These are phyloP conservation scores for Gymnodraco acuticeps DNA, from an alignment of 2,797 vertebrate species.

Conservation along the genomic window DNA sequence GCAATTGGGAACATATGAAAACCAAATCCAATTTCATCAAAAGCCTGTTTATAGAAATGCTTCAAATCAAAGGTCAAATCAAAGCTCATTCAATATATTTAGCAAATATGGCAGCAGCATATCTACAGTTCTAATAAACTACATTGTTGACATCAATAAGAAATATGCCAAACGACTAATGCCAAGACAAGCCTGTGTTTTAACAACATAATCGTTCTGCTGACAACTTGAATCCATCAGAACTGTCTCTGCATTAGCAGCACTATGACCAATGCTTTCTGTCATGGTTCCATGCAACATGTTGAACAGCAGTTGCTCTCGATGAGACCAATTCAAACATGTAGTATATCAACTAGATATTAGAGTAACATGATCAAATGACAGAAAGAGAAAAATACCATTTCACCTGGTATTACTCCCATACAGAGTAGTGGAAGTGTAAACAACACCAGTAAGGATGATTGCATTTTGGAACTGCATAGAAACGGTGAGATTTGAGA, in stretches of 20 bases:
- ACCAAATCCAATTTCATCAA: background rate
- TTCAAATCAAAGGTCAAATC: background rate
- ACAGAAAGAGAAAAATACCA: background rate
- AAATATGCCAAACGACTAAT: background rate
- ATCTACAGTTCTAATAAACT: background rate
- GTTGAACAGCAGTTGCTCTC: background rate
- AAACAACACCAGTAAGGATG: background rate
- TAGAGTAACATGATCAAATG: background rate
- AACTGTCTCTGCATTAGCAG: background rate
- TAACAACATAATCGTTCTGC: too few species aligned
- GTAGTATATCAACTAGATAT: background rate
- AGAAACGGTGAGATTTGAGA: background rate
- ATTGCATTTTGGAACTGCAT: background rate
- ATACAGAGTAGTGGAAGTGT: background rate
- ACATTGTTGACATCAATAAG: background rate
- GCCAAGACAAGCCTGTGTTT: background rate
- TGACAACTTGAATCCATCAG: conserved; percentile 2
- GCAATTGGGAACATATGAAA: background rate
- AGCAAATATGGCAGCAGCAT: background rate
- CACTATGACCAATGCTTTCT: background rate
- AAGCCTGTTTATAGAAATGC: background rate
- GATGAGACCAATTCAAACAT: background rate
- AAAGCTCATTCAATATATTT: background rate
- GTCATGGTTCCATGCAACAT: background rate
- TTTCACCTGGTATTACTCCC: background rate